A percentile compares a stretch with the other conserved stretches of the same genome.
phyloP scores from a whole-genome alignment of 2,113 vertebrate genomes.

The Syngnathus floridae region DNA sequence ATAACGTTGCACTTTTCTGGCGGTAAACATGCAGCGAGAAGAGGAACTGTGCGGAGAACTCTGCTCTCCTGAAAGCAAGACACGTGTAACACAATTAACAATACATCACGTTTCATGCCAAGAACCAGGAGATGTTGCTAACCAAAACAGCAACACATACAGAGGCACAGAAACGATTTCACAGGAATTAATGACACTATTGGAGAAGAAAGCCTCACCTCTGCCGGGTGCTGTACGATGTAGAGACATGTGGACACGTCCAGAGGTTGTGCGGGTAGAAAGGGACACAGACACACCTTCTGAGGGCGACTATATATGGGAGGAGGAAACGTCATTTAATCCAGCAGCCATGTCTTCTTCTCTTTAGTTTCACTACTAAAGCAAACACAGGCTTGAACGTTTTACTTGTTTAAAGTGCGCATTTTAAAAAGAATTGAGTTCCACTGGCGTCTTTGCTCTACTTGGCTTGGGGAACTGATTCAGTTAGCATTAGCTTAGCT shows the following conservation, averaged over 20 bases:
- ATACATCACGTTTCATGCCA: not conserved
- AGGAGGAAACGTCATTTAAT: constrained; percentile 25
- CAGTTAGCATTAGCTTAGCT: constrained; percentile 43
- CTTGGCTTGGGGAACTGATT: not conserved
- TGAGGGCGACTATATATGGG: constrained; percentile 79
- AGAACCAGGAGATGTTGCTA: not conserved
- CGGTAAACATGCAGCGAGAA: constrained; percentile 89
- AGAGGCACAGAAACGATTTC: too few species aligned
- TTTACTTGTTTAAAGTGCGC: not conserved
- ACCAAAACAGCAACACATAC: too few species aligned
- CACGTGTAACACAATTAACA: not conserved
- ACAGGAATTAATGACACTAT: too few species aligned
- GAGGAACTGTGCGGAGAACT: constrained; percentile 88
- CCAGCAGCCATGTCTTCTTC: constrained; percentile 1
- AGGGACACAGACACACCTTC: constrained; percentile 96
- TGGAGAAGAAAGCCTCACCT: constrained; percentile 71
- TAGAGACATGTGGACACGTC: constrained; percentile 86
- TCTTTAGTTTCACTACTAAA: not conserved
- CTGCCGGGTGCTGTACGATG: constrained; percentile 94
- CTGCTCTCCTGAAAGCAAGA: constrained; percentile 78
- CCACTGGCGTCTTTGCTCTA: not conserved
- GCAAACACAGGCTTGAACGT: not conserved
- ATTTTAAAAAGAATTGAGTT: not conserved
- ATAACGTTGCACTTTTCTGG: constrained; percentile 85
- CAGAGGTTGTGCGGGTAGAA: constrained; percentile 80